Conservation (phyloP, 1,140 invertebrate species). For the Apolygus lucorum region DNA sequence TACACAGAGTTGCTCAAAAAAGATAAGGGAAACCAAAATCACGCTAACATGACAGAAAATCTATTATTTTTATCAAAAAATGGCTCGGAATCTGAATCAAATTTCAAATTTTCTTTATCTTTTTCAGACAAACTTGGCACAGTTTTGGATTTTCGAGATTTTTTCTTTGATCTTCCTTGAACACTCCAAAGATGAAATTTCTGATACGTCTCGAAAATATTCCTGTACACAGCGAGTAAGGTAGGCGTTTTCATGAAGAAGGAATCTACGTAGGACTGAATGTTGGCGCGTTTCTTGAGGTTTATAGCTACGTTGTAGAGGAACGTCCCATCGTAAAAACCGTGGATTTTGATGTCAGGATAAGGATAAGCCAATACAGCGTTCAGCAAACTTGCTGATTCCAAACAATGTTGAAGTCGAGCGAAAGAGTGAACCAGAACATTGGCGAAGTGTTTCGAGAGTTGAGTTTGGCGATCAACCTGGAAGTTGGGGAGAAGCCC, state of each 20-base stretch:
- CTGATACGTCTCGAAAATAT: not conserved
- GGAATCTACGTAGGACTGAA: constrained; percentile 21
- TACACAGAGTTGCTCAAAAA: too few relatives aligned
- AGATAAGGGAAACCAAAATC: not conserved
- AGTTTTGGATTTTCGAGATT: constrained; percentile 1
- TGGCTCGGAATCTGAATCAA: constrained; percentile 8
- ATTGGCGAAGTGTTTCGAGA: constrained; percentile 48
- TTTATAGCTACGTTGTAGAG: constrained; percentile 55
- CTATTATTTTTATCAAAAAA: constrained; percentile 10
- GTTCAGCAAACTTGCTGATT: constrained; percentile 54
- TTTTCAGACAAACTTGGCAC: not conserved
- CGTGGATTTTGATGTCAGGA: constrained; percentile 43
- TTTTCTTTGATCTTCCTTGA: not conserved
- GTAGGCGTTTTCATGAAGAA: constrained; percentile 22
- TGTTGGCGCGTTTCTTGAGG: constrained; percentile 25
- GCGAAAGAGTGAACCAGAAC: constrained; percentile 56
- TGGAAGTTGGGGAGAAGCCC: constrained; percentile 54
- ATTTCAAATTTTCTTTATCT: not conserved
- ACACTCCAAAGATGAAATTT: not conserved
- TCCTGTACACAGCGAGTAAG: constrained; percentile 22
- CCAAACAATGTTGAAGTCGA: constrained; percentile 60
- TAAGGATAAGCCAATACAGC: constrained; percentile 50
- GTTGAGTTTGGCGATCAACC: constrained; percentile 48
- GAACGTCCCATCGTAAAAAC: constrained; percentile 60
- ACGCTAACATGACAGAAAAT: not conserved